Evolutionary conservation across 2,797 vertebrate species (phyloP).

Genomic region (Caiman crocodilus): DNA sequence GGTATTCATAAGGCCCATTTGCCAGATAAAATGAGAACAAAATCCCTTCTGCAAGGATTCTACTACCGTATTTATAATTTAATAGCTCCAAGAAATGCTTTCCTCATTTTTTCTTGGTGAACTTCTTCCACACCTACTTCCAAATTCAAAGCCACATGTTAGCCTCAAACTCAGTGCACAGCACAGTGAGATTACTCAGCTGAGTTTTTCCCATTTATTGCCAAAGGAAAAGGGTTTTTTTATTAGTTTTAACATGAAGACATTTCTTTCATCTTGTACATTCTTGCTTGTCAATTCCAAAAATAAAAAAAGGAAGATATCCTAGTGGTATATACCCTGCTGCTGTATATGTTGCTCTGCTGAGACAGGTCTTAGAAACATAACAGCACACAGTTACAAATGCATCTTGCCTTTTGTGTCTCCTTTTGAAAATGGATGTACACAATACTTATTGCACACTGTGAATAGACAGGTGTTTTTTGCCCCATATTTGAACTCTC

Average conservation of each 20-base stretch:
- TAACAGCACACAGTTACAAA: background rate
- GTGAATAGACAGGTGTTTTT: background rate
- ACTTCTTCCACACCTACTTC: background rate
- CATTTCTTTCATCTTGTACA: background rate
- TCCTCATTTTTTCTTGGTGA: background rate
- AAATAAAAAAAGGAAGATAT: background rate
- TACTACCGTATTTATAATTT: background rate
- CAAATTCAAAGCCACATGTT: background rate
- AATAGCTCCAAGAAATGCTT: background rate
- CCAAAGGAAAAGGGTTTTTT: background rate
- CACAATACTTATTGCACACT: background rate
- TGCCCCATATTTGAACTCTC: background rate
- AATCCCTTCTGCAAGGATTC: background rate
- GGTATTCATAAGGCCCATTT: background rate
- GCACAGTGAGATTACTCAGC: background rate
- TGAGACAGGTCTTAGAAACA: background rate
- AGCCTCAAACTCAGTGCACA: background rate
- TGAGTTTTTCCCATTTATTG: background rate
- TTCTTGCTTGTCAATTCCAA: background rate
- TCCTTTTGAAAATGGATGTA: background rate
- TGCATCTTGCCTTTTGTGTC: background rate
- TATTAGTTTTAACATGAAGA: background rate
- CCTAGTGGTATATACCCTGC: background rate
- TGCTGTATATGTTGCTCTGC: background rate
- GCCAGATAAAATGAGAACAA: background rate